Evolutionary conservation across 2,797 vertebrate genomes (phyloP).

Genomic region (Capromys pilorides): DNA sequence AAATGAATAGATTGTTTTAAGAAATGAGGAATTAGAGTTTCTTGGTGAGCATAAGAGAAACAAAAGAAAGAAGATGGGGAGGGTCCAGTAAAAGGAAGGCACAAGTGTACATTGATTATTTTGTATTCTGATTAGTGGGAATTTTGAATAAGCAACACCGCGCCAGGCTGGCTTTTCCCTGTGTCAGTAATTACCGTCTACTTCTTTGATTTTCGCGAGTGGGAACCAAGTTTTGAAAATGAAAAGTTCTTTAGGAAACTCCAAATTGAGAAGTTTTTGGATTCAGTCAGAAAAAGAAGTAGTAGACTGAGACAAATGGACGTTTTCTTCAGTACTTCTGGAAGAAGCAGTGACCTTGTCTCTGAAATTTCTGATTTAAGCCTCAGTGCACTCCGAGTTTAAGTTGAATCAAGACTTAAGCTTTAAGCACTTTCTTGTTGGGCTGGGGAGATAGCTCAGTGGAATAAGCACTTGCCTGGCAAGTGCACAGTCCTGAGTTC

Average conservation of each 20-base stretch:
- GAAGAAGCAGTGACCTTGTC: background rate
- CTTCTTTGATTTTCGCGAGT: slow-evolving; percentile 22
- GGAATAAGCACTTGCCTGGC: no score
- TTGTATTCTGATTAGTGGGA: background rate
- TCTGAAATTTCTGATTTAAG: background rate
- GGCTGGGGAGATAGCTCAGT: no score
- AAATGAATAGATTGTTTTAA: background rate
- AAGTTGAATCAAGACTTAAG: background rate
- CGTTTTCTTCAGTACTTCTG: background rate
- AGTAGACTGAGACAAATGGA: background rate
- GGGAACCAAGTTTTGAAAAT: background rate
- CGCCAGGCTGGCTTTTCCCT: background rate
- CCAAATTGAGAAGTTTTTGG: slow-evolving; percentile 12
- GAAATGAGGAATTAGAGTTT: background rate
- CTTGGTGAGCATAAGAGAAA: background rate
- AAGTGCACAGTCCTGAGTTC: no score
- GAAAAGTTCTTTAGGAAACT: background rate
- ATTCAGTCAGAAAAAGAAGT: background rate
- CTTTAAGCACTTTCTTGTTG: background rate
- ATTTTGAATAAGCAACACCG: background rate
- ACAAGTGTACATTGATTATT: background rate
- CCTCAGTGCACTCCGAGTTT: background rate
- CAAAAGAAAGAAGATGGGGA: background rate
- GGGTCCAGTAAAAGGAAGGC: background rate
- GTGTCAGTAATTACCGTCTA: background rate